Percentiles rank a stretch among this genome's conserved stretches.
Conservation (phyloP, 2,113 vertebrate species). For the Pangasianodon hypophthalmus region DNA sequence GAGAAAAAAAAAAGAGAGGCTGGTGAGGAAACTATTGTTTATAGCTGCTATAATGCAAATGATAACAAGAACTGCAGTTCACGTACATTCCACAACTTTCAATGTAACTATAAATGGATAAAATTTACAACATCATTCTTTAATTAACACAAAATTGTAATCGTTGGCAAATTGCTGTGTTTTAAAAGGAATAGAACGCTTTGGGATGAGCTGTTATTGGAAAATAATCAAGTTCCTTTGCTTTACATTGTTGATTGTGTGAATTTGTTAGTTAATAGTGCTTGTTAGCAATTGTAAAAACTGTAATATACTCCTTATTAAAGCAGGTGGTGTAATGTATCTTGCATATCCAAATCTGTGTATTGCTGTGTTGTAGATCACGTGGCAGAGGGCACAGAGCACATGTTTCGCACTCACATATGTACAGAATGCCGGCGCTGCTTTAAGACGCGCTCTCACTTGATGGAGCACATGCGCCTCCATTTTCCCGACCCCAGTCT, state of each 20-base stretch:
- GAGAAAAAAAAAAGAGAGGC: not conserved
- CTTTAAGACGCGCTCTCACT: constrained; percentile 93
- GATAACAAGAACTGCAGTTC: not conserved
- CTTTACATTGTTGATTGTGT: not conserved
- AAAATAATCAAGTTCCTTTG: not conserved
- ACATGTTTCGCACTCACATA: constrained; percentile 89
- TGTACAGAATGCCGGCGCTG: constrained; percentile 92
- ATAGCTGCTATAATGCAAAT: not conserved
- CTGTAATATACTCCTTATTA: not conserved
- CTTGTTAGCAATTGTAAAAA: not conserved
- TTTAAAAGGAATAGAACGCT: not conserved
- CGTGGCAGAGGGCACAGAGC: constrained; percentile 75
- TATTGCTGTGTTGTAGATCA: constrained; percentile 66
- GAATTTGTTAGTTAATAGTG: not conserved
- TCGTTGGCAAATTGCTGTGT: not conserved
- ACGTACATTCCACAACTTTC: not conserved
- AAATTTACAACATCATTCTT: not conserved
- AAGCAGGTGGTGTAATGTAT: not conserved
- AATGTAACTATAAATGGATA: not conserved
- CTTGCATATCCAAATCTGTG: not conserved
- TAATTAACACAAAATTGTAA: not conserved
- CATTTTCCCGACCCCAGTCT: constrained; percentile 92
- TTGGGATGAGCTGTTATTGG: not conserved
- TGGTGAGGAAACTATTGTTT: not conserved
- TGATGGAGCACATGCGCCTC: constrained; percentile 88